Base-by-base conservation (phyloP, 92 coral and sea anemone species). In the Paramuricea clavata region DNA sequence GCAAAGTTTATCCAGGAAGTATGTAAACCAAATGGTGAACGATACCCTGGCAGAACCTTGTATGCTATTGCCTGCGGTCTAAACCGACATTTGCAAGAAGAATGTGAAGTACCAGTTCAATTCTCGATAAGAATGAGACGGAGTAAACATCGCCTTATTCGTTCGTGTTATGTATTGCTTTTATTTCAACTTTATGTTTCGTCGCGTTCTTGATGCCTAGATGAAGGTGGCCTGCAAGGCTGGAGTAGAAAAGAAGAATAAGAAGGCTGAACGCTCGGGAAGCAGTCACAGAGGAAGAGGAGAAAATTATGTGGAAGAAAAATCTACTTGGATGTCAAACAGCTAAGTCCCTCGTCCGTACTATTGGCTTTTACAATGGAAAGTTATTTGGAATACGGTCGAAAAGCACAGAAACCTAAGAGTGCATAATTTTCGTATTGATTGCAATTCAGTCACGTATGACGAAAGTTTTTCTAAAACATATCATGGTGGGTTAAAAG, bases 381-480 rank as follows among this genome's bases (percentile, higher is more conserved):
- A 62, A 17, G 70, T 62, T 62, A 32, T 62, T 62, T 62, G 70
- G 70, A 2, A 17, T 62, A 23, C 25, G 70, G 31, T 62, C 70
- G 15, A 62, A 62, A 62, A 62, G 30, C 70, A 62, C 31, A 17
- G 70, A 23, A 23, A 62, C 70, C 31, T 62, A 32, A 62, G 31
- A 23, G 15, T 62, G 31, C 12, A 23, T 23, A 62, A 17, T 32
- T 62, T 62, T 62, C 70, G 70, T 62, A 16, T 62, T 23, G 70
- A 62, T 23, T 62, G 31, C 12, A 23, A 16, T 17, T 62, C 70
- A 23, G 70, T 62, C 7, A 62, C 70, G 23, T 62, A 62, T 49
- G 91, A 87, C 85, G 89, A 91, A 76, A 90, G 85, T 68, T 71
- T 72, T 47, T 87, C 91, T 0, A 91, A 91, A 70, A 91, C 85